These are phyloP conservation scores for Geotrupes spiniger DNA, from an alignment of 2,888 invertebrate genomes.

Conservation along the genomic window DNA sequence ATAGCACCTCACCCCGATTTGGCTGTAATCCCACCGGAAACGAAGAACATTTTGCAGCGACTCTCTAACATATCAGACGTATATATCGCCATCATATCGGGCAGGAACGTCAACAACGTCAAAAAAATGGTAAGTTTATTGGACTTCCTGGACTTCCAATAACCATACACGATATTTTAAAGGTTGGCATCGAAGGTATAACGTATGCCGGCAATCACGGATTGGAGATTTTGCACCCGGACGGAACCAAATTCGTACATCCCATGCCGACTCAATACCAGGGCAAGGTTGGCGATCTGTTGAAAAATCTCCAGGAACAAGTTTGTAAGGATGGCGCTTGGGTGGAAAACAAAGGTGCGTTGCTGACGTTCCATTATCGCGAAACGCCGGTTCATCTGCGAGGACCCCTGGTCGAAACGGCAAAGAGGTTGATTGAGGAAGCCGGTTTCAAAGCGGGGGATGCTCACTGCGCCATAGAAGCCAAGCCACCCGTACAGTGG, in stretches of 20 bases:
- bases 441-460: conserved; percentile 76
- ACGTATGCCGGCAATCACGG: conserved; percentile 91
- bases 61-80: conserved; percentile 82
- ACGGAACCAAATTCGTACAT: conserved; percentile 86
- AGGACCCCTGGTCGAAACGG: conserved; percentile 67
- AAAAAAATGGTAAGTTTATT: conserved; percentile 70
- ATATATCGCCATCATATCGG: conserved; percentile 83
- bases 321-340: conserved; percentile 85
- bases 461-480: conserved; percentile 86
- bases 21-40: conserved; percentile 81
- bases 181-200: conserved; percentile 84
- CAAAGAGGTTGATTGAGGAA: conserved; percentile 68
- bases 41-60: conserved; percentile 78
- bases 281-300: conserved; percentile 72
- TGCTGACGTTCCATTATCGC: conserved; percentile 83
- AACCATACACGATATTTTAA: conserved; percentile 4
- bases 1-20: conserved; percentile 88
- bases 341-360: conserved; percentile 88
- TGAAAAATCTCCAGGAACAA: conserved; percentile 79
- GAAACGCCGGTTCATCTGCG: conserved; percentile 73
- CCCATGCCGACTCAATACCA: conserved; percentile 86
- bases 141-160: background rate
- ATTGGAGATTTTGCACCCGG: conserved; percentile 83
- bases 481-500: conserved; percentile 88
- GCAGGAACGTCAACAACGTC: conserved; percentile 82